Conservation (phyloP, 2,797 vertebrate genomes). For the Diceros bicornis region DNA sequence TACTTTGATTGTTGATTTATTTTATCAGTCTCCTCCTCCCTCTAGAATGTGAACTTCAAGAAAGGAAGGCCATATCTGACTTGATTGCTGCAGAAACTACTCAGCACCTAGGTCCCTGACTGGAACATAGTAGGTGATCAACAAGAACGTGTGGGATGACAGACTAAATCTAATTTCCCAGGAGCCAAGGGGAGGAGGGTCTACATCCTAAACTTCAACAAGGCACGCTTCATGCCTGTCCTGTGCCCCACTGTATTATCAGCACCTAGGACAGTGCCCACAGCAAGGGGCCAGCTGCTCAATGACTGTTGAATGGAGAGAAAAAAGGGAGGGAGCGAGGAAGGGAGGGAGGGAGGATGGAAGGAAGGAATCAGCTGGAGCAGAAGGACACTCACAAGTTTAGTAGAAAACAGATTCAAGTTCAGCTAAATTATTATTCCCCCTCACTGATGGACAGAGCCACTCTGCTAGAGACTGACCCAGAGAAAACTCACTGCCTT, state of each 20-base stretch:
- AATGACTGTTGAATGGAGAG: neutral
- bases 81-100: neutral
- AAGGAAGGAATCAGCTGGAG: neutral
- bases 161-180: neutral
- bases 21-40: neutral
- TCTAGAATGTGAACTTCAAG: neutral
- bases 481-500: neutral
- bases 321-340: too few relatives aligned
- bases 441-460: neutral
- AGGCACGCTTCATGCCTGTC: neutral
- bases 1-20: neutral
- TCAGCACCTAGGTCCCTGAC: neutral
- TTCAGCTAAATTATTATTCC: neutral
- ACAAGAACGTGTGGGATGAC: neutral
- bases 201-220: neutral
- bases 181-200: neutral
- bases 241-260: accelerated
- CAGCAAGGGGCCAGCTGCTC: accelerated
- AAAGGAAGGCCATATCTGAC: neutral
- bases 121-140: neutral
- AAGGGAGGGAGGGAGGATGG: accelerated
- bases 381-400: neutral
- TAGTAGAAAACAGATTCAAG: neutral
- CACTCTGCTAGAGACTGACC: neutral
- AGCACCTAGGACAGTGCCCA: conserved; percentile 36